A percentile compares a stretch with the other conserved stretches of the same genome.
Conservation (phyloP, 2,888 invertebrate species). For the Platynereis dumerilii region DNA sequence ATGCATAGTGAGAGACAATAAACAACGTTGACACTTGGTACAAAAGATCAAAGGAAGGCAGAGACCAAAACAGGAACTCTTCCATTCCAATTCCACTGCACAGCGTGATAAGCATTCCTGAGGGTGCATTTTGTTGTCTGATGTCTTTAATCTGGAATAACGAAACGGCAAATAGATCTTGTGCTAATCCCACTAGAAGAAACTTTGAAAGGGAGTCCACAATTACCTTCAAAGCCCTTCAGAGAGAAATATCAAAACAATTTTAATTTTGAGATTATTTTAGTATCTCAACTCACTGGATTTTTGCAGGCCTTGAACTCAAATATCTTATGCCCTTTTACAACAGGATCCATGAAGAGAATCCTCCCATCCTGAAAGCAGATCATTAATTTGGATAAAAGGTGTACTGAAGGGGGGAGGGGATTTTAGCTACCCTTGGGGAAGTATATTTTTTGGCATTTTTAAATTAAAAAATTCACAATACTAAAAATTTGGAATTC, state of each 20-base stretch:
- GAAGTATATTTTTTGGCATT: too few species aligned
- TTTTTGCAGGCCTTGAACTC: constrained; percentile 60
- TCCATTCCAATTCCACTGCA: constrained; percentile 44
- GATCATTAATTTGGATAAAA: too few species aligned
- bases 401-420: too few species aligned
- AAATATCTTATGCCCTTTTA: constrained; percentile 55
- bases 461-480: too few species aligned
- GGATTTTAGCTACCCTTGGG: too few species aligned
- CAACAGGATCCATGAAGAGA: constrained; percentile 60
- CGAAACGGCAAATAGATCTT: background rate
- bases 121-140: constrained; percentile 49
- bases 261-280: too few species aligned
- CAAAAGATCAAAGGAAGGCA: constrained; percentile 52
- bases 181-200: too few species aligned
- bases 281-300: constrained; percentile 51
- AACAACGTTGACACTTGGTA: constrained; percentile 51
- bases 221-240: too few species aligned
- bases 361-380: constrained; percentile 55
- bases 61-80: constrained; percentile 54
- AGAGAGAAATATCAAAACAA: too few species aligned
- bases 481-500: too few species aligned
- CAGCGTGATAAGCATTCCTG: constrained; percentile 47
- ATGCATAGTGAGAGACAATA: constrained; percentile 47
- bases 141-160: background rate
- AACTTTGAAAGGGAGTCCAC: too few species aligned